Base-by-base conservation (phyloP, 2,888 invertebrate genomes). In the Meghimatium bilineatum region DNA sequence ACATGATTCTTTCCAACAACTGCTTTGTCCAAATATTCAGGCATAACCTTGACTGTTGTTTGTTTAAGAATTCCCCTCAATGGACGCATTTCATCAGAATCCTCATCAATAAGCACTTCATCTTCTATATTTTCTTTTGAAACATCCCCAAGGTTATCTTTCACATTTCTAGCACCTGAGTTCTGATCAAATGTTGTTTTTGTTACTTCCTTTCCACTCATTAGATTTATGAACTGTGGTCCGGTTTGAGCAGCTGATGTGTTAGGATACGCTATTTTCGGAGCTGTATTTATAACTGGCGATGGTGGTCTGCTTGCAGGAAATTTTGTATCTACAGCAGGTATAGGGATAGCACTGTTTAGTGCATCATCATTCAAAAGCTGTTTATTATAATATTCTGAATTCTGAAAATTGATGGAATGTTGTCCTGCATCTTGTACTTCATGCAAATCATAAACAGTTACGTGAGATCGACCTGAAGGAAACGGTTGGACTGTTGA, bases 311-410 rank as follows among this genome's bases (percentile, higher is more conserved):
- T 34, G 52, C 77, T 77, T 17, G 49, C 20, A 23, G 83, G 78
- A 75, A 78, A 60, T 20, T 60, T 77, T 75, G 80, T 82, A 86
- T 79, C 76, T 84, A 79, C 80, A 85, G 86, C 79, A 85, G 85
- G 75, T 79, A 83, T 79, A 84, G 85, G 80, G 81, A 83, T 56
- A 81, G 83, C 29, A 77, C 66, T 69, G n/a, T n/a, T n/a, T n/a
- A n/a, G n/a, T 76, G 29, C 38, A 79, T 26, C 29, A 29, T 63
- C 34, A 36, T 60, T 72, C n/a, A 60, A 60, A 56, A 26, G 60
- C n/a, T n/a, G n/a, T n/a, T n/a, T n/a, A n/a, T n/a, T n/a, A 32
- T 32, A 36, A 10, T 74, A 36, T 10, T 74, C 29, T 29, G 34
- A 32, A 10, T 44, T 38, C 63, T 74, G 74, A 1, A 44, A 44